A percentile compares a stretch with the other conserved stretches of the same genome.
These are phyloP conservation scores for Drosophila elegans DNA, from an alignment of 1,140 invertebrate species.

Conservation along the genomic window DNA sequence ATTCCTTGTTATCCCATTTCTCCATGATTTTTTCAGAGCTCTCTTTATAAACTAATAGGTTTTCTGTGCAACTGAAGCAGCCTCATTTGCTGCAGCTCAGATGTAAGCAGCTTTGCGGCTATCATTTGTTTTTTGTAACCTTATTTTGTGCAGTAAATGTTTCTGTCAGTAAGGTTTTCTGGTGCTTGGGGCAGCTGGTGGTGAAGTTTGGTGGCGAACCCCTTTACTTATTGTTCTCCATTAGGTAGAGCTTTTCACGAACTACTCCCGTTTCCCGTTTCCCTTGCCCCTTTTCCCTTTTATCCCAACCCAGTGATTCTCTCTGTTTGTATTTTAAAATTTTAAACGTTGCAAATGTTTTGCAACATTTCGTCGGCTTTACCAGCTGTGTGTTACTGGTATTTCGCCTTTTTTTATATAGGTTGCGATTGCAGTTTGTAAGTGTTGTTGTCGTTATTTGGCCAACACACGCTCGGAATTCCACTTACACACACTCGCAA, in stretches of 20 bases:
- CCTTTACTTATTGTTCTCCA: conserved; percentile 46
- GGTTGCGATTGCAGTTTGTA: conserved; percentile 20
- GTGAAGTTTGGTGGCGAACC: conserved; percentile 23
- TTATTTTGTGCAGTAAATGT: conserved; percentile 43
- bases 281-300: neutral
- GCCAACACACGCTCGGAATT: conserved; percentile 38
- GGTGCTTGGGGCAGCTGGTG: conserved; percentile 31
- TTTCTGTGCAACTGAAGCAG: conserved; percentile 26
- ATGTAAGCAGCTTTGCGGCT: conserved; percentile 39
- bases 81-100: conserved; percentile 34
- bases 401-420: conserved; percentile 32
- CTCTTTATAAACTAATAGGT: conserved; percentile 21
- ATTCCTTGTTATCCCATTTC: conserved; percentile 6
- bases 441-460: conserved; percentile 37
- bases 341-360: conserved; percentile 51
- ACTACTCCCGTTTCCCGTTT: neutral
- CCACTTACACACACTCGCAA: conserved; percentile 1
- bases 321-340: conserved; percentile 47
- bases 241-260: conserved; percentile 34
- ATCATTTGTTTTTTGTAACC: conserved; percentile 6
- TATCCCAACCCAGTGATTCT: conserved; percentile 3
- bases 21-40: conserved; percentile 1
- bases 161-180: conserved; percentile 39
- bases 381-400: conserved; percentile 35
- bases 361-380: conserved; percentile 47